These are phyloP conservation scores for Progne subis DNA, from an alignment of 2,113 vertebrate genomes.

Conservation along the genomic window DNA sequence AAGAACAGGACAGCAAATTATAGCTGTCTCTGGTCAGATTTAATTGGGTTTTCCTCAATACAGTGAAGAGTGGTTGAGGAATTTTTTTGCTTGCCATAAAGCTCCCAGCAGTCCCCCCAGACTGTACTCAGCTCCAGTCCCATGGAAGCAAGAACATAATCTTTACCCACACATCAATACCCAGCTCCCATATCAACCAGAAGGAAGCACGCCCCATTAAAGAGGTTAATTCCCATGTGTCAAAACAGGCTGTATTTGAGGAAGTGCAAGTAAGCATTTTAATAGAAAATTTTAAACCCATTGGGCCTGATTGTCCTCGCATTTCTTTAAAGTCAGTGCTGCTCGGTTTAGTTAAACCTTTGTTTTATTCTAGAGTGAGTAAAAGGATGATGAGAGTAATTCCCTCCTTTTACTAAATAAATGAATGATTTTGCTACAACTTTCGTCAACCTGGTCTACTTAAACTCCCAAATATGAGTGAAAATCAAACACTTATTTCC, in stretches of 20 bases:
- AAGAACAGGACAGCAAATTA: slow-evolving; percentile 55
- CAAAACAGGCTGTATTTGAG: slow-evolving; percentile 33
- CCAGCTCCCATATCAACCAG: slow-evolving; percentile 39
- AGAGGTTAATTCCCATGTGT: slow-evolving; percentile 23
- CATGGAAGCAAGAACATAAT: slow-evolving; percentile 58
- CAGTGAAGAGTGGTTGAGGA: slow-evolving; percentile 37
- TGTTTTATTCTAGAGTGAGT: background rate
- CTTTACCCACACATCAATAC: slow-evolving; percentile 56
- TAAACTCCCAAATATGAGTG: background rate
- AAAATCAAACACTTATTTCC: background rate
- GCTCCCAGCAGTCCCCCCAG: slow-evolving; percentile 46
- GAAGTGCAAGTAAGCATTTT: slow-evolving; percentile 56
- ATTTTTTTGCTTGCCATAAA: slow-evolving; percentile 64
- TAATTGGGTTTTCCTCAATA: slow-evolving; percentile 57
- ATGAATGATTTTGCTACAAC: background rate
- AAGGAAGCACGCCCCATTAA: slow-evolving; percentile 57
- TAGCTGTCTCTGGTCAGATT: slow-evolving; percentile 52
- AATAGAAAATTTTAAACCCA: slow-evolving; percentile 52
- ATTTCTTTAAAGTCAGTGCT: background rate
- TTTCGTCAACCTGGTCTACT: background rate
- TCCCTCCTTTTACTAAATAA: background rate
- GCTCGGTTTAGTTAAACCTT: background rate
- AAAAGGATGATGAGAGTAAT: background rate
- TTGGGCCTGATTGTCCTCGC: background rate
- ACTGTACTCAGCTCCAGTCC: slow-evolving; percentile 49